Conservation (phyloP, 2,113 vertebrate species). For the Dicentrarchus labrax region DNA sequence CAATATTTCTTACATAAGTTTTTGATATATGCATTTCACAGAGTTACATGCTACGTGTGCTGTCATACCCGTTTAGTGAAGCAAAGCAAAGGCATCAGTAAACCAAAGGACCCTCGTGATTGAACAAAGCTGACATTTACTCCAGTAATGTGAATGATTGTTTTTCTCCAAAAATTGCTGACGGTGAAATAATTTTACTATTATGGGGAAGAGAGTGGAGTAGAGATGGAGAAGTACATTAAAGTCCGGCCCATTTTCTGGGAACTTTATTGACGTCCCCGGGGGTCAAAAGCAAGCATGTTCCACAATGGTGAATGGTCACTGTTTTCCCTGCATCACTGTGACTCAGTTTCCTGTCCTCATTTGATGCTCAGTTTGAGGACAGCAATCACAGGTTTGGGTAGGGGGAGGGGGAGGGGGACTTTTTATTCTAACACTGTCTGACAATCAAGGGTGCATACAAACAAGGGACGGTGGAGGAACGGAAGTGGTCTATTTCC, state of each 20-base stretch:
- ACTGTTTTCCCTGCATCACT: background rate
- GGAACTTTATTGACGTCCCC: conserved; percentile 18
- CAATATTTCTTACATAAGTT: background rate
- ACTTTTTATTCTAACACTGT: background rate
- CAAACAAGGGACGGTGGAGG: background rate
- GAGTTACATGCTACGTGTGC: background rate
- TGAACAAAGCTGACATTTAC: background rate
- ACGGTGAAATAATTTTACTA: conserved; percentile 31
- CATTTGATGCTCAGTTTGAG: background rate
- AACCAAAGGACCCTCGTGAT: conserved; percentile 8
- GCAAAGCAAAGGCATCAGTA: background rate
- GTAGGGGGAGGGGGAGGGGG: fast-evolving
- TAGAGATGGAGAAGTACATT: conserved; percentile 54
- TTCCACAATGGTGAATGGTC: background rate
- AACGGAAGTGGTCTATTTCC: conserved; percentile 58
- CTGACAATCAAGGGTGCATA: background rate
- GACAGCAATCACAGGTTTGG: background rate
- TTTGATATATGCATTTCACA: background rate
- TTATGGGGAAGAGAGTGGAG: conserved; percentile 40
- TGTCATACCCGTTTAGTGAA: background rate
- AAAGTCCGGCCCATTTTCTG: background rate
- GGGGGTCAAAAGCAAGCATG: background rate
- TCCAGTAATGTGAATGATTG: conserved; percentile 5
- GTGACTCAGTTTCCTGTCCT: conserved; percentile 15
- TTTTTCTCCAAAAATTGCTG: conserved; percentile 52